phyloP scores from a whole-genome alignment of 2,888 invertebrate genomes.

The Petrophora chlorosata region DNA sequence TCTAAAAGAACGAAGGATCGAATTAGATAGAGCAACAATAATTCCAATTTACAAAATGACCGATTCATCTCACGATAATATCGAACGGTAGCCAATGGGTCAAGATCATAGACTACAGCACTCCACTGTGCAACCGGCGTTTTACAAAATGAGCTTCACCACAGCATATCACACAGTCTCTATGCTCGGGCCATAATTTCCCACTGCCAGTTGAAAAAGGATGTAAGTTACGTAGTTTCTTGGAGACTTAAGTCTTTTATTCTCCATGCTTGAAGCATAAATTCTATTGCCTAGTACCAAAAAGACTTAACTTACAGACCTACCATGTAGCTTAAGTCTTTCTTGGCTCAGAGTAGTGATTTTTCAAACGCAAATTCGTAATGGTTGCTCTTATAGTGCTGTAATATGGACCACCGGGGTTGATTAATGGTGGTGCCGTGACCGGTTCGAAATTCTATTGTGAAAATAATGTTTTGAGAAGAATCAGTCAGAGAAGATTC shows the following conservation, averaged over 20 bases:
- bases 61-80: constrained; percentile 44
- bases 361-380: constrained; percentile 61
- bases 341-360: constrained; percentile 14
- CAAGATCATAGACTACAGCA: constrained; percentile 32
- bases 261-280: constrained; percentile 47
- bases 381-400: constrained; percentile 47
- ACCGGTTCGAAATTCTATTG: constrained; percentile 53
- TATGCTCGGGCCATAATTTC: too few relatives aligned
- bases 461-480: constrained; percentile 43
- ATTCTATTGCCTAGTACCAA: constrained; percentile 35
- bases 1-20: too few relatives aligned
- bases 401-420: constrained; percentile 63
- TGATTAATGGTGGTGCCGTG: constrained; percentile 52
- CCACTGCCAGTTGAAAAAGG: too few relatives aligned
- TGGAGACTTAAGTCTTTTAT: too few relatives aligned
- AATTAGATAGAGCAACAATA: too few relatives aligned
- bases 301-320: constrained; percentile 13
- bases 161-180: constrained; percentile 16
- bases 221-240: too few relatives aligned
- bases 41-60: constrained; percentile 21
- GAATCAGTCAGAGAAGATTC: constrained; percentile 34
- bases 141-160: constrained; percentile 51
- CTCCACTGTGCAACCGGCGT: constrained; percentile 42
- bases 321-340: constrained; percentile 6
- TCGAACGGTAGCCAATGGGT: constrained; percentile 42